Conservation (phyloP, 2,888 invertebrate genomes). For the Athalia rosae region DNA sequence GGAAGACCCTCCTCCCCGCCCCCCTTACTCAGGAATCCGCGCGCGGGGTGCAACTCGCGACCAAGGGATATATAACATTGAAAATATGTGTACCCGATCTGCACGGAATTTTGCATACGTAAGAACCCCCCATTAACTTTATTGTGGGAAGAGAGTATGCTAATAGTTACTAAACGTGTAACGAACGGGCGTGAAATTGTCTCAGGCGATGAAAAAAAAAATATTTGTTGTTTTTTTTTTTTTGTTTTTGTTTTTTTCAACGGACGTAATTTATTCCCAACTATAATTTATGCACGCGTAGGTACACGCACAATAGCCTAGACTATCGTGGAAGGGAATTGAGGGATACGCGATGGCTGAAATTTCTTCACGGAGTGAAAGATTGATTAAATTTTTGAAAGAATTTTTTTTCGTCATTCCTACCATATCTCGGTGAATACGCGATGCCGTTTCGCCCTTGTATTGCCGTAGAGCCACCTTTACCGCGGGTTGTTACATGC, state of each 20-base stretch:
- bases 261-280: background rate
- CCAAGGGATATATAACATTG: background rate
- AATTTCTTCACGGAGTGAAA: background rate
- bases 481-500: background rate
- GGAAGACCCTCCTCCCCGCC: no score
- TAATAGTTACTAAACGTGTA: conserved; percentile 52
- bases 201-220: conserved; percentile 33
- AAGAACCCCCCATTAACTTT: conserved; percentile 55
- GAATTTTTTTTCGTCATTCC: no score
- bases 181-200: conserved; percentile 56
- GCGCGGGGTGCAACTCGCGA: no score
- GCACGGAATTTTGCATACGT: conserved; percentile 45
- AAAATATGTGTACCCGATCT: no score
- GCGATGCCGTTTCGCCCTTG: no score
- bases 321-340: no score
- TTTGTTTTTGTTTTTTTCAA: background rate
- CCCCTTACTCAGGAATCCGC: no score
- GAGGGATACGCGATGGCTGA: no score
- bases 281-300: background rate
- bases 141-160: conserved; percentile 58
- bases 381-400: no score
- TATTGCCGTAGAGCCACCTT: no score
- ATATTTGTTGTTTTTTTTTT: no score
- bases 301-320: background rate
- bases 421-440: no score